Evolutionary conservation across 2,888 invertebrate species (phyloP).

Genomic region (Cryptocephalus primarius): DNA sequence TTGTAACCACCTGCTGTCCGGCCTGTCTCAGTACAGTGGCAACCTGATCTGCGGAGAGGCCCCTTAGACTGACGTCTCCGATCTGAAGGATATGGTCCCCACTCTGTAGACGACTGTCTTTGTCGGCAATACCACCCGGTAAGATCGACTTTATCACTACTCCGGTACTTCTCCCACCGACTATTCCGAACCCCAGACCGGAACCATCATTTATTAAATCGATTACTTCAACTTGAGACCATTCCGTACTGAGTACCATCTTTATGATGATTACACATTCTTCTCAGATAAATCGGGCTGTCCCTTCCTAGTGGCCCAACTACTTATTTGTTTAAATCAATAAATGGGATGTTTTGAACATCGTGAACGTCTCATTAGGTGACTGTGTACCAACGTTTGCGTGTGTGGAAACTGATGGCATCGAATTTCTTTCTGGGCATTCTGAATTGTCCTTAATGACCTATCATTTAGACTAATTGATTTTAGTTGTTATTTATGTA

Average conservation of each 20-base stretch:
- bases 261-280: conserved; percentile 9
- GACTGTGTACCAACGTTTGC: no score
- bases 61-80: conserved; percentile 86
- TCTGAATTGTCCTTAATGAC: no score
- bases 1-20: conserved; percentile 39
- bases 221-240: conserved; percentile 99
- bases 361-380: no score
- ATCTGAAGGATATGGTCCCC: conserved; percentile 97
- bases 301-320: no score
- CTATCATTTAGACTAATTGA: no score
- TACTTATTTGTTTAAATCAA: no score
- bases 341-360: no score
- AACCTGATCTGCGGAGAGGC: conserved; percentile 94
- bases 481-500: no score
- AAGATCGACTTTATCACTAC: conserved; percentile 97
- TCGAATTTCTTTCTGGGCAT: no score
- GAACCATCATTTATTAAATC: conserved; percentile 96
- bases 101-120: conserved; percentile 63
- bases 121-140: conserved; percentile 94
- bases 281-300: neutral
- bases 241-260: conserved; percentile 70
- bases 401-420: no score
- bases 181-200: conserved; percentile 96
- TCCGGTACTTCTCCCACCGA: conserved; percentile 95
- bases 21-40: conserved; percentile 67